Evolutionary conservation across 2,888 invertebrate genomes (phyloP).

Genomic region (Ecliptopera silaceata): DNA sequence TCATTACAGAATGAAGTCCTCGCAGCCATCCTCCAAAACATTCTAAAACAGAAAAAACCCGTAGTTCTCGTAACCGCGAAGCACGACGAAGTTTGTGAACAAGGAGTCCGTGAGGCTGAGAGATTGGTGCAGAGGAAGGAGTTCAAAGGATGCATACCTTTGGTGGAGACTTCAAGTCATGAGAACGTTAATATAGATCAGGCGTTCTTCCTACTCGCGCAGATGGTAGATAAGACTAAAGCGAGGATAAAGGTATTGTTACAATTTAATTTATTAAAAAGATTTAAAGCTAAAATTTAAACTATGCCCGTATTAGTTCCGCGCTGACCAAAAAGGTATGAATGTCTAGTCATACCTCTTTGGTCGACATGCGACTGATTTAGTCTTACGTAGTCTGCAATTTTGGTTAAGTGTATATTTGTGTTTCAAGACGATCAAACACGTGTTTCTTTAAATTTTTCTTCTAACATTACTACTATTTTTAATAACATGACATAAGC

Average conservation of each 20-base stretch:
- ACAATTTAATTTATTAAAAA: too few species aligned
- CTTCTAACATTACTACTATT: too few species aligned
- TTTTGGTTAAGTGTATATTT: too few species aligned
- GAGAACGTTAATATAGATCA: slow-evolving; percentile 98
- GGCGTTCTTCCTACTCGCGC: slow-evolving; percentile 94
- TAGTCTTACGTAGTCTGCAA: too few species aligned
- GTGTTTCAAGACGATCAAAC: too few species aligned
- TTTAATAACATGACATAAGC: too few species aligned
- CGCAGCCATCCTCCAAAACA: slow-evolving; percentile 91
- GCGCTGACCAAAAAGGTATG: too few species aligned
- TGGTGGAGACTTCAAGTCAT: slow-evolving; percentile 97
- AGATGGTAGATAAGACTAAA: slow-evolving; percentile 96
- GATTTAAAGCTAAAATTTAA: too few species aligned
- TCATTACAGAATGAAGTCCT: slow-evolving; percentile 88
- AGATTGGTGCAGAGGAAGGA: slow-evolving; percentile 93
- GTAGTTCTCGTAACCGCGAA: slow-evolving; percentile 97
- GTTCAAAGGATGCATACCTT: slow-evolving; percentile 93
- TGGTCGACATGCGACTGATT: too few species aligned
- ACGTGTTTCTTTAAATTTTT: too few species aligned
- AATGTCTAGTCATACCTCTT: too few species aligned
- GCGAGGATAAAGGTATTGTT: slow-evolving; percentile 85
- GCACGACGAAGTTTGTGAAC: slow-evolving; percentile 95
- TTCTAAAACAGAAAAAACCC: slow-evolving; percentile 97
- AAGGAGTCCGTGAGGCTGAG: slow-evolving; percentile 94
- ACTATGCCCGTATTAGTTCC: too few species aligned